phyloP scores from a whole-genome alignment of 2,797 vertebrate species.

The Lepilemur ruficaudatus region DNA sequence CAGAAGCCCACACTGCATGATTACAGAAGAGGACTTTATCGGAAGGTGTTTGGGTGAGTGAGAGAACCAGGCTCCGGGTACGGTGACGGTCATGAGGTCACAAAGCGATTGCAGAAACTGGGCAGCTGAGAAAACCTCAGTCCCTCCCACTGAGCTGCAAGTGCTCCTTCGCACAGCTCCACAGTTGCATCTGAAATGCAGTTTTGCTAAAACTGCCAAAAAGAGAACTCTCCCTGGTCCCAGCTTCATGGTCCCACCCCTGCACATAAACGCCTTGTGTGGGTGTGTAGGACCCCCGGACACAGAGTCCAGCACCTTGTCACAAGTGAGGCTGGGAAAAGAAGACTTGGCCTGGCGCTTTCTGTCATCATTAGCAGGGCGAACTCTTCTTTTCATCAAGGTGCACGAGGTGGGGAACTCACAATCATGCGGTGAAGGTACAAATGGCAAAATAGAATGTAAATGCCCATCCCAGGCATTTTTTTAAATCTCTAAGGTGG shows the following conservation, averaged over 20 bases:
- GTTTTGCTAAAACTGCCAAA: neutral
- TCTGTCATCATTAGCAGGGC: neutral
- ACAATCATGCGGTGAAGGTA: neutral
- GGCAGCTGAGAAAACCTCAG: neutral
- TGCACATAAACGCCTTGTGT: fast-evolving
- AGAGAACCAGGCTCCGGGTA: neutral
- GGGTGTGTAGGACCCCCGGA: fast-evolving
- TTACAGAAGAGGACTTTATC: neutral
- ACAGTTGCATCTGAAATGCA: fast-evolving
- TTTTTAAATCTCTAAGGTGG: neutral
- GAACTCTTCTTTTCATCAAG: neutral
- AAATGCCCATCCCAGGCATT: neutral
- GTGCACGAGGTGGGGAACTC: fast-evolving
- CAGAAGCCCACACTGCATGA: fast-evolving
- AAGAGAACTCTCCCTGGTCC: too few relatives aligned
- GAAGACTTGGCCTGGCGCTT: neutral
- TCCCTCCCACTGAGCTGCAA: neutral
- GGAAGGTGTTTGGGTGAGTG: fast-evolving
- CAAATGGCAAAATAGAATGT: neutral
- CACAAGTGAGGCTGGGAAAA: neutral
- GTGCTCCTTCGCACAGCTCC: too few relatives aligned
- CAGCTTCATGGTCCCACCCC: too few relatives aligned
- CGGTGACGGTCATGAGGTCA: neutral
- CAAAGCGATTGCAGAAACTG: neutral
- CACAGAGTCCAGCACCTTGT: neutral